These are phyloP conservation scores for Melanargia galathea DNA, from an alignment of 2,888 invertebrate species.

Conservation along the genomic window DNA sequence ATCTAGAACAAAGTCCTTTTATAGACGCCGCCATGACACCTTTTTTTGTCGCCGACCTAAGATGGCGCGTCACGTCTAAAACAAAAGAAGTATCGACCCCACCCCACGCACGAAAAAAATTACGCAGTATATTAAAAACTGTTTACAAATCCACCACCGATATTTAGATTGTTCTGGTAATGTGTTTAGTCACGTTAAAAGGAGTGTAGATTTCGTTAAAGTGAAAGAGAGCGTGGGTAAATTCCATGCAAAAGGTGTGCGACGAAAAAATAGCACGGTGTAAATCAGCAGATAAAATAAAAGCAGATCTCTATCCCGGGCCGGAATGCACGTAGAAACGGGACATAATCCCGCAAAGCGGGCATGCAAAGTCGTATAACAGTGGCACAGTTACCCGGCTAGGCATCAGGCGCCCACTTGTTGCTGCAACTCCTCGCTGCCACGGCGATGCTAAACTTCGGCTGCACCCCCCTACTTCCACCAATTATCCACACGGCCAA, in stretches of 20 bases:
- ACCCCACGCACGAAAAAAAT: constrained; percentile 57
- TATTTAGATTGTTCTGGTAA: neutral
- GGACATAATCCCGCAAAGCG: constrained; percentile 67
- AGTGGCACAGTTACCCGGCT: constrained; percentile 77
- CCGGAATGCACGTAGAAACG: constrained; percentile 46
- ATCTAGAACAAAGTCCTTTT: constrained; percentile 42
- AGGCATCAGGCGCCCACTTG: constrained; percentile 78
- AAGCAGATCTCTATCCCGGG: constrained; percentile 54
- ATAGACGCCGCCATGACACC: constrained; percentile 74
- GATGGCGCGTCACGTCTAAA: constrained; percentile 77
- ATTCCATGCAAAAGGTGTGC: constrained; percentile 35
- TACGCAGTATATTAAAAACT: constrained; percentile 43
- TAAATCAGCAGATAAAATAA: constrained; percentile 53
- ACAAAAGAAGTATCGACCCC: constrained; percentile 76
- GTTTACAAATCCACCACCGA: neutral
- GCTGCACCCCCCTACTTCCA: constrained; percentile 50
- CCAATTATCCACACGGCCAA: constrained; percentile 42
- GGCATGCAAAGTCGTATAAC: constrained; percentile 77
- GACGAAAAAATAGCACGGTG: constrained; percentile 41
- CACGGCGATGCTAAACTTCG: constrained; percentile 57
- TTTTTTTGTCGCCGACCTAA: constrained; percentile 76
- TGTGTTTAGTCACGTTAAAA: neutral
- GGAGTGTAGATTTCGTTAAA: neutral
- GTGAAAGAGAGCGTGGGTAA: neutral
- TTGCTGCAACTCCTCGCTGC: constrained; percentile 67